A percentile compares a stretch with the other conserved stretches of the same genome.
Evolutionary conservation across 1,140 invertebrate species (phyloP).

Genomic region (Drosophila bifasciata): DNA sequence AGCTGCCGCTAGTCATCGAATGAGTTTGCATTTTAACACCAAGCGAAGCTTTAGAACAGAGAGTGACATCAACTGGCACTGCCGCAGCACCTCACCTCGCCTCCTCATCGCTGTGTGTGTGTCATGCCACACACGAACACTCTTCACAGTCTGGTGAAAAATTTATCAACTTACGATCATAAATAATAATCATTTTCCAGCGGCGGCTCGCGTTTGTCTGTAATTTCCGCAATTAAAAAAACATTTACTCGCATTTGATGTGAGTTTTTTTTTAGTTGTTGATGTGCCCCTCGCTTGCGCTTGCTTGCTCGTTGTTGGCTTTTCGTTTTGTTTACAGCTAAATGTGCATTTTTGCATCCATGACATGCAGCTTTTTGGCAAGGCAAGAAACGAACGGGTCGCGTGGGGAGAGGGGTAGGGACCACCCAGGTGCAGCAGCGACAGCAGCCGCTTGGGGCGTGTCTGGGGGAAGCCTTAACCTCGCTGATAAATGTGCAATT

Average conservation of each 20-base stretch:
- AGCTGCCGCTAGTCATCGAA: slow-evolving; percentile 25
- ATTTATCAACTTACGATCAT: slow-evolving; percentile 81
- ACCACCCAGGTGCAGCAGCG: slow-evolving; percentile 28
- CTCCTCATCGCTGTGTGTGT: background rate
- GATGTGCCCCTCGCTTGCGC: background rate
- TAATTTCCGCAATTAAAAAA: slow-evolving; percentile 84
- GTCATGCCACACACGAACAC: slow-evolving; percentile 76
- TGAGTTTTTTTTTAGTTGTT: slow-evolving; percentile 27
- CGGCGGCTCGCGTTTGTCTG: slow-evolving; percentile 68
- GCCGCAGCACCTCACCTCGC: too few species aligned
- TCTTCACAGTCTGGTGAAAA: slow-evolving; percentile 59
- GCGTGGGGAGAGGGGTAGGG: slow-evolving; percentile 1
- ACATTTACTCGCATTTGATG: slow-evolving; percentile 79
- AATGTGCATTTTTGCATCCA: slow-evolving; percentile 60
- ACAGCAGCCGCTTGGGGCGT: too few species aligned
- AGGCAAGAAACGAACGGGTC: slow-evolving; percentile 10
- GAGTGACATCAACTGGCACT: slow-evolving; percentile 36
- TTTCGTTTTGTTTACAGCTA: slow-evolving; percentile 53
- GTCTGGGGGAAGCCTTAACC: too few species aligned
- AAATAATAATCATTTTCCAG: slow-evolving; percentile 81
- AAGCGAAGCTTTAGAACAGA: slow-evolving; percentile 17
- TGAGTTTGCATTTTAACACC: slow-evolving; percentile 39
- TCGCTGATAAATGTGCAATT: background rate
- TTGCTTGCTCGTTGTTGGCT: slow-evolving; percentile 45
- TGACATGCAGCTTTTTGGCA: slow-evolving; percentile 49